These are phyloP conservation scores for Latrodectus geometricus DNA, from an alignment of 1,140 invertebrate genomes.

Conservation along the genomic window DNA sequence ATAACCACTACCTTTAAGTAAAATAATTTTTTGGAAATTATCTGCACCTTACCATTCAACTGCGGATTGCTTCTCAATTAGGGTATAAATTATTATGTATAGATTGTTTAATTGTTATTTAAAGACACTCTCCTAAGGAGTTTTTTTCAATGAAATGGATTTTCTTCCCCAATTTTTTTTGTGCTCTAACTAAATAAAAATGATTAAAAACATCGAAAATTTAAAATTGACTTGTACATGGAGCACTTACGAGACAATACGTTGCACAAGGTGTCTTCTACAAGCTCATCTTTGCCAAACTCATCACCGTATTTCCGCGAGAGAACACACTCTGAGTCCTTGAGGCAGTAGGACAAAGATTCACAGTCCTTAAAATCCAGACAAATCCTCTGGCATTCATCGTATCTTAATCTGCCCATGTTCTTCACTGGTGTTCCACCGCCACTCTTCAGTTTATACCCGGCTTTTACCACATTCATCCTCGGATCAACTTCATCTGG, in stretches of 20 bases:
- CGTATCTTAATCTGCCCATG: constrained; percentile 32
- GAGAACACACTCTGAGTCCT: not conserved
- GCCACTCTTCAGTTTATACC: constrained; percentile 8
- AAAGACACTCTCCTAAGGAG: too few relatives aligned
- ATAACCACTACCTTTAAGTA: too few relatives aligned
- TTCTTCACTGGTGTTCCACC: constrained; percentile 16
- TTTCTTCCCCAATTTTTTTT: too few relatives aligned
- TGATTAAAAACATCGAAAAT: too few relatives aligned
- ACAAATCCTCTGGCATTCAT: constrained; percentile 46
- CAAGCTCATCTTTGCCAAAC: not conserved
- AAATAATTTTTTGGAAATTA: too few relatives aligned
- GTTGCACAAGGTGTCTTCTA: constrained; percentile 28
- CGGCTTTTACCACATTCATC: constrained; percentile 25
- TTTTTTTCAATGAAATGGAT: too few relatives aligned
- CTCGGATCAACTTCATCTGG: constrained; percentile 25
- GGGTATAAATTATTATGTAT: too few relatives aligned
- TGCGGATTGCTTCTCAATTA: too few relatives aligned
- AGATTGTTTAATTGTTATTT: too few relatives aligned
- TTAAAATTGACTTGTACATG: not conserved
- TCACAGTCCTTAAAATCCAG: constrained; percentile 44
- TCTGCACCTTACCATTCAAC: too few relatives aligned
- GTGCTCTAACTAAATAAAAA: too few relatives aligned
- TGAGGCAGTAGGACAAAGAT: constrained; percentile 41
- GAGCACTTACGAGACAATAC: constrained; percentile 27
- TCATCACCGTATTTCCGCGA: constrained; percentile 21